Evolutionary conservation across 2,888 invertebrate genomes (phyloP).

Genomic region (Rugalucina vietnamica): DNA sequence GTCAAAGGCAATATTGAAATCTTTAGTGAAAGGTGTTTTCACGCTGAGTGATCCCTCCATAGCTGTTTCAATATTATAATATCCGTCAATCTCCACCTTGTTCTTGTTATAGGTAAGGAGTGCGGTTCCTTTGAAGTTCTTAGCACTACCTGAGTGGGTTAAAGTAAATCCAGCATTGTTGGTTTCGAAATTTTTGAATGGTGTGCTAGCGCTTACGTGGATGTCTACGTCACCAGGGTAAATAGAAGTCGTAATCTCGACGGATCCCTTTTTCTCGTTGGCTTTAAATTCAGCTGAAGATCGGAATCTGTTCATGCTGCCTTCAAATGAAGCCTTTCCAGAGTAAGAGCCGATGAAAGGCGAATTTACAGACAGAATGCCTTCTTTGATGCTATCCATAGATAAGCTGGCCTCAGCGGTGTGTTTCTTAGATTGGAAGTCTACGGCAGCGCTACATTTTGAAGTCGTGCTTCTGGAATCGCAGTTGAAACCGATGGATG

Average conservation of each 20-base stretch:
- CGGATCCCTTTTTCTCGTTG: background rate
- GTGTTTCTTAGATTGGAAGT: background rate
- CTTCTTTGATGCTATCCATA: background rate
- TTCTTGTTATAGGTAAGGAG: background rate
- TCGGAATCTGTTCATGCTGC: background rate
- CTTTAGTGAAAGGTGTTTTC: constrained; percentile 30
- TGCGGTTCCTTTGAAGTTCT: background rate
- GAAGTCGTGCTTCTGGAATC: background rate
- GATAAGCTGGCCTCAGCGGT: background rate
- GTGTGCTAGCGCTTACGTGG: background rate
- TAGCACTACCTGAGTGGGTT: background rate
- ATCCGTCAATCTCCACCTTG: background rate
- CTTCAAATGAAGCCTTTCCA: background rate
- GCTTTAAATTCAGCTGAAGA: background rate
- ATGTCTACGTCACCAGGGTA: background rate
- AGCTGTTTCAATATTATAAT: background rate
- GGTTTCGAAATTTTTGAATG: background rate
- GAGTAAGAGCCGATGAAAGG: background rate
- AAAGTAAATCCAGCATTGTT: background rate
- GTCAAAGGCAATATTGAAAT: constrained; percentile 25
- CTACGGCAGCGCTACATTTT: background rate
- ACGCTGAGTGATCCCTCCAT: constrained; percentile 21
- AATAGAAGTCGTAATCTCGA: background rate
- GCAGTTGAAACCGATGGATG: background rate
- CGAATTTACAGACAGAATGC: background rate